Evolutionary conservation across 2,797 vertebrate species (phyloP).

Genomic region (Platyrinchus mystaceus): DNA sequence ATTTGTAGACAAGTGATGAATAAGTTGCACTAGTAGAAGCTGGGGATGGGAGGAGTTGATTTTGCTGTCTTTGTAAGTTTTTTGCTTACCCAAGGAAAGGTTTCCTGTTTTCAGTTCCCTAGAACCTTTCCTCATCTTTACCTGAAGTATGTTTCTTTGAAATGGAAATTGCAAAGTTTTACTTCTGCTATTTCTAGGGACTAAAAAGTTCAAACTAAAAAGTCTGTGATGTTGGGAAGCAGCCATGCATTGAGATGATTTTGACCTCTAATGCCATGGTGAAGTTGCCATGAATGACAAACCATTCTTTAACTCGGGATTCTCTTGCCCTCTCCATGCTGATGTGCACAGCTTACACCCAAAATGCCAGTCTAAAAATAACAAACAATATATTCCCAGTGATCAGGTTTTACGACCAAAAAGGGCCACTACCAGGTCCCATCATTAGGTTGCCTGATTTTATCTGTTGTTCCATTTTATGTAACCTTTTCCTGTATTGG

Average conservation of each 20-base stretch:
- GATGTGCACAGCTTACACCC: not conserved
- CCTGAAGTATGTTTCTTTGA: not conserved
- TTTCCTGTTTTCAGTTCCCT: not conserved
- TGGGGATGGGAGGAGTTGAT: not conserved
- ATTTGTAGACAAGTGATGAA: not conserved
- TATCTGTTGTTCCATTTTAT: not conserved
- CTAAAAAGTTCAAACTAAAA: not conserved
- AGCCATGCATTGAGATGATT: not conserved
- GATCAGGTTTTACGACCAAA: not conserved
- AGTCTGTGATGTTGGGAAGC: not conserved
- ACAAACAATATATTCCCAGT: not conserved
- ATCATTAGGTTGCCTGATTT: not conserved
- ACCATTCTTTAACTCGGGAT: not conserved
- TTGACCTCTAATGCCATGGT: not conserved
- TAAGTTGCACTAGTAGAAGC: not conserved
- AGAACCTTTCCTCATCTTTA: not conserved
- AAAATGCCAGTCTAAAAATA: not conserved
- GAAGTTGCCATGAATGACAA: not conserved
- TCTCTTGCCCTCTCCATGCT: not conserved
- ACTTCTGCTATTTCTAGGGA: not conserved
- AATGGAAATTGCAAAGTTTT: not conserved
- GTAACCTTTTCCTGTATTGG: not conserved
- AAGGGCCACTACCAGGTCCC: not conserved
- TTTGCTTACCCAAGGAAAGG: not conserved
- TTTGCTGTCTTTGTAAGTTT: not conserved